phyloP scores from a whole-genome alignment of 1,140 invertebrate genomes.

The Tetraneura akinire region DNA sequence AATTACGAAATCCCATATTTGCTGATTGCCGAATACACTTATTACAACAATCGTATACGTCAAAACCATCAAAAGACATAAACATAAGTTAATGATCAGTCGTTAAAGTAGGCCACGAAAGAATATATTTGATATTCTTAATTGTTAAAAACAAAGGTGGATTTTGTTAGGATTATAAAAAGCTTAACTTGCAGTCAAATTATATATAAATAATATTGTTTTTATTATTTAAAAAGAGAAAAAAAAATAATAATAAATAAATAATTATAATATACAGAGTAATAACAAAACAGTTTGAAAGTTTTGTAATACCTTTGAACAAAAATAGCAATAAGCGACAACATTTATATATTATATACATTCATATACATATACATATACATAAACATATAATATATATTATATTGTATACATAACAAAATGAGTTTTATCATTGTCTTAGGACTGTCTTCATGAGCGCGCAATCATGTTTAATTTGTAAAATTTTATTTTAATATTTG shows the following conservation, averaged over 20 bases:
- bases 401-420: slow-evolving; percentile 28
- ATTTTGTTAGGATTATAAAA: slow-evolving; percentile 22
- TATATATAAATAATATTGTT: slow-evolving; percentile 44
- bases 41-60: too few relatives aligned
- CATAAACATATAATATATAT: background rate
- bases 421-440: background rate
- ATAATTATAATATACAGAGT: slow-evolving; percentile 48
- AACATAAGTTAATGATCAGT: too few relatives aligned
- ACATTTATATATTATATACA: background rate
- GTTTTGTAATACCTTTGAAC: slow-evolving; percentile 49
- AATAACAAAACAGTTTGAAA: slow-evolving; percentile 37
- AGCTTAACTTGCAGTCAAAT: background rate
- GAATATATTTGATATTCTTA: background rate
- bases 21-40: too few relatives aligned
- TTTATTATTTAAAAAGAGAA: slow-evolving; percentile 40
- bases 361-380: background rate
- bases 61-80: too few relatives aligned
- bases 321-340: slow-evolving; percentile 52
- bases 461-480: background rate
- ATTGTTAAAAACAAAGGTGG: background rate
- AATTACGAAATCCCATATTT: too few relatives aligned
- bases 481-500: slow-evolving; percentile 14
- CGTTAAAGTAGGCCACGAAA: background rate
- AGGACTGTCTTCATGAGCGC: background rate
- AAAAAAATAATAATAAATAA: slow-evolving; percentile 19